A percentile compares a stretch with the other conserved stretches of the same genome.
These are phyloP conservation scores for Psococerastis gibbosa DNA, from an alignment of 2,888 invertebrate genomes.

Conservation along the genomic window DNA sequence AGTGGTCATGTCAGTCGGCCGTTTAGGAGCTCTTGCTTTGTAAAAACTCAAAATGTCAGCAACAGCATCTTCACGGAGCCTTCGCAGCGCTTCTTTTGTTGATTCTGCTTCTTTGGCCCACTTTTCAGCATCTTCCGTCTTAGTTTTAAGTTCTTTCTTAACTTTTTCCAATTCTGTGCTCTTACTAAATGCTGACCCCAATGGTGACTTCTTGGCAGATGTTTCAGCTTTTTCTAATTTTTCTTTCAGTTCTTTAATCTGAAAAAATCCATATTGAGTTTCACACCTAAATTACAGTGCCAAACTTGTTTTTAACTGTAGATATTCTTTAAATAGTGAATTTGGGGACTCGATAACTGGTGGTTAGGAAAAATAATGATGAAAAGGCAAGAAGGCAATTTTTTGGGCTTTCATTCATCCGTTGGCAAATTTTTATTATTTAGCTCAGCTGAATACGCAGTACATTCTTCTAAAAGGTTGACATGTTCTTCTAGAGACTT, in stretches of 20 bases:
- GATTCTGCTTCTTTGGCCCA: conserved; percentile 40
- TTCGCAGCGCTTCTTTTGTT: conserved; percentile 41
- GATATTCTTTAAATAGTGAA: too few species aligned
- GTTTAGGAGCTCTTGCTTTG: conserved; percentile 50
- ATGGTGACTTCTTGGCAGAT: conserved; percentile 13
- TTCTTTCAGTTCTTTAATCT: conserved; percentile 33
- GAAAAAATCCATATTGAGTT: conserved; percentile 11
- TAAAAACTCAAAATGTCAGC: conserved; percentile 30
- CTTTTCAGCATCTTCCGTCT: conserved; percentile 25
- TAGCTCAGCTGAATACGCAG: conserved; percentile 1
- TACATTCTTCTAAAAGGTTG: background rate
- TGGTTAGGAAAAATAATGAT: too few species aligned
- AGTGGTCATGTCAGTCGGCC: conserved; percentile 49
- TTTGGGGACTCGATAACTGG: too few species aligned
- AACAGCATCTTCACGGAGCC: conserved; percentile 42
- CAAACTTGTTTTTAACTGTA: too few species aligned
- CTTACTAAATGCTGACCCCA: conserved; percentile 10
- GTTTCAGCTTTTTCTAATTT: conserved; percentile 17
- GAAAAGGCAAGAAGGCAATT: too few species aligned
- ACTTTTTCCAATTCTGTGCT: conserved; percentile 27
- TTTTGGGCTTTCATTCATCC: too few species aligned
- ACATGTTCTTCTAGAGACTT: conserved; percentile 6
- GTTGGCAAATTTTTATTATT: too few species aligned
- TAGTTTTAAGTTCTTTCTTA: conserved; percentile 31
- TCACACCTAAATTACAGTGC: too few species aligned